phyloP scores from a whole-genome alignment of 2,113 vertebrate genomes.

The Typhlomys cinereus region DNA sequence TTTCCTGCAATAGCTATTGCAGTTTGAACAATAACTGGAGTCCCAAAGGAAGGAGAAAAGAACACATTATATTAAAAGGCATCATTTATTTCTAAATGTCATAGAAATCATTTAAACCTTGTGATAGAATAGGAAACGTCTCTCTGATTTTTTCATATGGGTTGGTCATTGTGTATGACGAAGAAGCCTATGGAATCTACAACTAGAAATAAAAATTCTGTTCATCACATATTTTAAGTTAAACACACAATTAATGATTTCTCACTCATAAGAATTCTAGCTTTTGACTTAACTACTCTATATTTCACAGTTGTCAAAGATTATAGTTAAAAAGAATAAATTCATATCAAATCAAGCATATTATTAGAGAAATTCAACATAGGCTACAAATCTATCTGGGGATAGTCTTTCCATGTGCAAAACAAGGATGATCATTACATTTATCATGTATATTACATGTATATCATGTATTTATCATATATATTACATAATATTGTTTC shows the following conservation, averaged over 20 bases:
- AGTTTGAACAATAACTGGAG: background rate
- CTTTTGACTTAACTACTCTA: background rate
- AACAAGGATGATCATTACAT: background rate
- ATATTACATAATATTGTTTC: too few species aligned
- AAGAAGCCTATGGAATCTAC: background rate
- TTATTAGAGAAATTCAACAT: background rate
- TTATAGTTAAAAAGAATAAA: background rate
- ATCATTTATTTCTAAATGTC: background rate
- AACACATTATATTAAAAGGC: background rate
- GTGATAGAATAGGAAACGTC: background rate
- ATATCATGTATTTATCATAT: too few species aligned
- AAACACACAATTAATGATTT: constrained; percentile 3
- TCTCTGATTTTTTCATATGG: background rate
- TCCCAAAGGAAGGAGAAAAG: background rate
- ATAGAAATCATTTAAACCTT: background rate
- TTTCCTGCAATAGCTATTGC: constrained; percentile 19
- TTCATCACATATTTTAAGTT: constrained; percentile 17
- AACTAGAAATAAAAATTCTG: constrained; percentile 13
- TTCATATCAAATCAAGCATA: background rate
- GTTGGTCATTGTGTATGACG: background rate
- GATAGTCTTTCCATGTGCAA: background rate
- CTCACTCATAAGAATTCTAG: background rate
- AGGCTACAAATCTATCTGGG: background rate
- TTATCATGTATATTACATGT: too few species aligned
- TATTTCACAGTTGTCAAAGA: background rate